A percentile compares a stretch with the other conserved stretches of the same genome.
Evolutionary conservation across 2,797 vertebrate genomes (phyloP).

Genomic region (Nannoperca australis): DNA sequence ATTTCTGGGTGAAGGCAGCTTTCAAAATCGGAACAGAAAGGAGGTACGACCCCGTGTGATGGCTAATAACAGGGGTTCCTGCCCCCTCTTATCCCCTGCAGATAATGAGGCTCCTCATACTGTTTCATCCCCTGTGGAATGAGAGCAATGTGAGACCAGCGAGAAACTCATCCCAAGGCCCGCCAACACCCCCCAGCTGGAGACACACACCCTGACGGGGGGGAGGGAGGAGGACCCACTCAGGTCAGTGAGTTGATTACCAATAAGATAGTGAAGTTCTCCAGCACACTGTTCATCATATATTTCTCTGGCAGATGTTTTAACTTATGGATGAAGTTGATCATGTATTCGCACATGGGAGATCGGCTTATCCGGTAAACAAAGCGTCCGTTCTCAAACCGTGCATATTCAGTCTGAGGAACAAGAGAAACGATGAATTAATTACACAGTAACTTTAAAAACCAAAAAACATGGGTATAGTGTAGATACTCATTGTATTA

Average conservation of each 20-base stretch:
- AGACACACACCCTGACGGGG: conserved; percentile 52
- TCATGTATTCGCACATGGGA: conserved; percentile 99
- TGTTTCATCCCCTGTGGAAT: conserved; percentile 80
- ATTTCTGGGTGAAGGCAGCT: too few relatives aligned
- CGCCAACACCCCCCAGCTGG: conserved; percentile 26
- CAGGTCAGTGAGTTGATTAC: conserved; percentile 81
- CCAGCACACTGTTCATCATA: conserved; percentile 99
- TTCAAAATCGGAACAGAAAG: too few relatives aligned
- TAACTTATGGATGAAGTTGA: conserved; percentile 99
- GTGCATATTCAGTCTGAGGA: conserved; percentile 95
- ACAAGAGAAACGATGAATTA: conserved; percentile 7
- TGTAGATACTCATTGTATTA: neutral
- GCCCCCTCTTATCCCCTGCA: conserved; percentile 68
- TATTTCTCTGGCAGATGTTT: conserved; percentile 99
- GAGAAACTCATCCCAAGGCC: conserved; percentile 54
- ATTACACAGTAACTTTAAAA: neutral
- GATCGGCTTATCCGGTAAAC: conserved; percentile 98
- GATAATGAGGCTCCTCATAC: conserved; percentile 80
- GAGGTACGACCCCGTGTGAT: conserved; percentile 59
- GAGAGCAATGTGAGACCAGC: conserved; percentile 75
- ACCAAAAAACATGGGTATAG: too few relatives aligned
- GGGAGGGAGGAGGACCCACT: conserved; percentile 6
- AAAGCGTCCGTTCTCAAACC: conserved; percentile 98
- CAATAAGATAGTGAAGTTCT: conserved; percentile 99
- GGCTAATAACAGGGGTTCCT: conserved; percentile 68